Percentiles rank a stretch among this genome's conserved stretches.
These are phyloP conservation scores for Taxidea taxus DNA, from an alignment of 2,113 vertebrate genomes.

Conservation along the genomic window DNA sequence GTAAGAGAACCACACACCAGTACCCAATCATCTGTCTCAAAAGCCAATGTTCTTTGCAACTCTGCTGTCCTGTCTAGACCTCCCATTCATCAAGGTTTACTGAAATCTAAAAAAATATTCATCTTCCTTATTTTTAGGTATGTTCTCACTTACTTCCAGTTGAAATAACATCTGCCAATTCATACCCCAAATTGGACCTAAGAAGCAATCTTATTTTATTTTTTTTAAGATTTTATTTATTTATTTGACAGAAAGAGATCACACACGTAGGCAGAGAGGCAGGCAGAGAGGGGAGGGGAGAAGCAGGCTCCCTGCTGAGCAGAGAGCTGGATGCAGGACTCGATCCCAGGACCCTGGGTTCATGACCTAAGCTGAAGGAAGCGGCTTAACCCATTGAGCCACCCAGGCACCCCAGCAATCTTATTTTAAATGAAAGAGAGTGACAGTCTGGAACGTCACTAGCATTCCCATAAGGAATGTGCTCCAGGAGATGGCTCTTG, in stretches of 20 bases:
- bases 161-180: background rate
- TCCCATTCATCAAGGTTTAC: background rate
- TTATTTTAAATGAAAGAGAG: background rate
- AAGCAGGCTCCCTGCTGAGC: too few species aligned
- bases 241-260: too few species aligned
- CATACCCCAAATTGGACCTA: background rate
- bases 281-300: too few species aligned
- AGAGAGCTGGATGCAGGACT: too few species aligned
- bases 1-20: too few species aligned
- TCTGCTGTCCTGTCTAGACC: background rate
- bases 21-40: rapidly evolving
- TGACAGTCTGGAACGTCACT: rapidly evolving
- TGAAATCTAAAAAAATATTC: background rate
- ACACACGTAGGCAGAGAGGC: too few species aligned
- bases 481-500: rapidly evolving
- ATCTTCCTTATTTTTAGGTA: background rate
- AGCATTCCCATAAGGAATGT: rapidly evolving
- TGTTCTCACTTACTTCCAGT: background rate
- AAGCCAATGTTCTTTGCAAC: background rate
- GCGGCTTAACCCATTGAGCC: too few species aligned
- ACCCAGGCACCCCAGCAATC: too few species aligned
- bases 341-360: too few species aligned
- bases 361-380: too few species aligned
- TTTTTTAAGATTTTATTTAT: too few species aligned
- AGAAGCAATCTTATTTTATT: background rate